Conservation (phyloP, 2,113 vertebrate species). For the Octodon degus region DNA sequence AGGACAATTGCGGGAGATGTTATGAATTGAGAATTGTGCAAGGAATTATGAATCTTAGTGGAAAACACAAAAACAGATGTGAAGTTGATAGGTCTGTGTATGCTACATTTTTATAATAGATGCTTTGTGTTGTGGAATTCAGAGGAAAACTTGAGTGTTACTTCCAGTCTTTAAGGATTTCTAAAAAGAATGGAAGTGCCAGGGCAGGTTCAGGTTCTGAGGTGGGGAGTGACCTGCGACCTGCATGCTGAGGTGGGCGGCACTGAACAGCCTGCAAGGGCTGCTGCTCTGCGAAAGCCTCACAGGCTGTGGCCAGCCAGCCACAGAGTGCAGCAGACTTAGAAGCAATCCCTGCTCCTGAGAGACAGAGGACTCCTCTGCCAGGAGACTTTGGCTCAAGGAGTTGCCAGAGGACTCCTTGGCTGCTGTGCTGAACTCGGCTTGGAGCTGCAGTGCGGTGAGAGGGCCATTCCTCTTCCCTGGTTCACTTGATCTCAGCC, state of each 20-base stretch:
- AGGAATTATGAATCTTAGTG: neutral
- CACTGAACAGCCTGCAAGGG: neutral
- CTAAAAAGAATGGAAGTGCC: neutral
- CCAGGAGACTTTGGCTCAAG: neutral
- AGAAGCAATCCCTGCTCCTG: neutral
- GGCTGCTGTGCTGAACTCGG: neutral
- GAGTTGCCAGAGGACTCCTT: neutral
- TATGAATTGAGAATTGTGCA: neutral
- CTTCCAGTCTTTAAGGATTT: neutral
- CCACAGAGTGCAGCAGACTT: neutral
- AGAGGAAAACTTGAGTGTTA: neutral
- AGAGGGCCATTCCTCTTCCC: neutral
- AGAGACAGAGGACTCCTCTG: neutral
- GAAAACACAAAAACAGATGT: neutral
- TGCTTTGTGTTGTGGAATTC: neutral
- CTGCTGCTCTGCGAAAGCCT: neutral
- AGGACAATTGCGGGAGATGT: neutral
- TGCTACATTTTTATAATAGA: neutral
- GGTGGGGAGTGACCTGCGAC: neutral
- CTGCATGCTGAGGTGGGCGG: neutral
- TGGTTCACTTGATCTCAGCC: neutral
- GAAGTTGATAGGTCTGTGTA: neutral
- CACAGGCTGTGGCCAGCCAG: neutral
- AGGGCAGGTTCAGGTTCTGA: neutral
- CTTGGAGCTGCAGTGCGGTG: neutral